Evolutionary conservation across 2,888 invertebrate genomes (phyloP).

Genomic region (Zygaena filipendulae): DNA sequence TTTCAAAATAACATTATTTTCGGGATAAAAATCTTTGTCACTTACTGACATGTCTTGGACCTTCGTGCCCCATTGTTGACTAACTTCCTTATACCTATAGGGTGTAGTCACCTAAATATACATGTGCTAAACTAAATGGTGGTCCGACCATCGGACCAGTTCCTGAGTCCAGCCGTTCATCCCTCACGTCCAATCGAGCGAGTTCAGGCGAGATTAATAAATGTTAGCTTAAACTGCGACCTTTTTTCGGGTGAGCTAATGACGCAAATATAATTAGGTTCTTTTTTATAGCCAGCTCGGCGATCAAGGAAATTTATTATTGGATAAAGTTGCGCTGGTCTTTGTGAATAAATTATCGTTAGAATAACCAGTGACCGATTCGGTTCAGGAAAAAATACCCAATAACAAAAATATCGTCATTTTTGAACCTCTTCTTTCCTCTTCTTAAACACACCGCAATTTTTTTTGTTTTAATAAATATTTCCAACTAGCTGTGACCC

Average conservation of each 20-base stretch:
- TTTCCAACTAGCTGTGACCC: too few relatives aligned
- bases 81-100: too few relatives aligned
- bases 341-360: conserved; percentile 40
- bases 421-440: too few relatives aligned
- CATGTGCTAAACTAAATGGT: not conserved
- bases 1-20: too few relatives aligned
- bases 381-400: too few relatives aligned
- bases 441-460: too few relatives aligned
- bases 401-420: too few relatives aligned
- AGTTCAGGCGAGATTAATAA: conserved; percentile 50
- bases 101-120: too few relatives aligned
- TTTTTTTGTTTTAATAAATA: too few relatives aligned
- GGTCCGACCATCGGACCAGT: conserved; percentile 14
- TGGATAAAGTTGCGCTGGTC: conserved; percentile 32
- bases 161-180: conserved; percentile 26
- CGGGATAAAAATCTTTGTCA: too few relatives aligned
- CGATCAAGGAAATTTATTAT: conserved; percentile 39
- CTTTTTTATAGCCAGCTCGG: conserved; percentile 38
- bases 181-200: conserved; percentile 53
- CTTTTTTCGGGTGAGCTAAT: conserved; percentile 65
- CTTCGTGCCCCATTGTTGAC: too few relatives aligned
- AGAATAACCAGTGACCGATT: conserved; percentile 13
- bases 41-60: too few relatives aligned
- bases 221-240: conserved; percentile 59
- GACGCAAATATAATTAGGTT: conserved; percentile 50